Percentiles rank a stretch among this genome's conserved stretches.
phyloP scores from a whole-genome alignment of 2,888 invertebrate species.

The Agriopis leucophaearia region DNA sequence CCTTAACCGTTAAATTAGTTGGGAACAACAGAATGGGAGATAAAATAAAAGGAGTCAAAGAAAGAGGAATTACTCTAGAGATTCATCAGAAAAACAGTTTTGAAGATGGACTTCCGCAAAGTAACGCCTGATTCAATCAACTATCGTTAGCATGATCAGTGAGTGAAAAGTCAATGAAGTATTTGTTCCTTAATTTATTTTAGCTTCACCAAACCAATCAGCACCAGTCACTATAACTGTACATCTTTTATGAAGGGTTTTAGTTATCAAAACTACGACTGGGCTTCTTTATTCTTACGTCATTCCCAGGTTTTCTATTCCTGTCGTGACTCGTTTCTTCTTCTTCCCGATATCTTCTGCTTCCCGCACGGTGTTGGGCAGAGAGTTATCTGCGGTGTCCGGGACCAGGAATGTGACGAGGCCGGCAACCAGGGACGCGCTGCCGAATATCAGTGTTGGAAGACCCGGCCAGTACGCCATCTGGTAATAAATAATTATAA shows the following conservation, averaged over 20 bases:
- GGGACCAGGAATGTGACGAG: constrained; percentile 69
- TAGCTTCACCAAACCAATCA: no score
- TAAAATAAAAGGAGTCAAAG: no score
- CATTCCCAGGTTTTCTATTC: constrained; percentile 41
- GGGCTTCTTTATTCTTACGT: constrained; percentile 3
- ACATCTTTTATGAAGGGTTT: background rate
- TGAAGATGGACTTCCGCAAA: no score
- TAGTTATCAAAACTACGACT: background rate
- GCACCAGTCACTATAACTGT: background rate
- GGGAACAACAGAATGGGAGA: no score
- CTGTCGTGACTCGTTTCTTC: constrained; percentile 12
- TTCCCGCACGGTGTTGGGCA: constrained; percentile 71
- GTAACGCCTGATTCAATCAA: no score
- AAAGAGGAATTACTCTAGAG: no score
- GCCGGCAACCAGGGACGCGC: constrained; percentile 64
- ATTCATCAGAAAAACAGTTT: no score
- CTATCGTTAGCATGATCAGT: no score
- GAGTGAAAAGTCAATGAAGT: background rate
- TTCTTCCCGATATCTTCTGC: constrained; percentile 68
- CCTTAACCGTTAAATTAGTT: no score
- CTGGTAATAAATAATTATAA: constrained; percentile 52
- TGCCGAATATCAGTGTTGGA: constrained; percentile 69
- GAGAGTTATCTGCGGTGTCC: constrained; percentile 62
- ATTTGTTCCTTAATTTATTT: background rate
- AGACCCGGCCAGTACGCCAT: constrained; percentile 70